Conservation (phyloP, 2,113 vertebrate genomes). For the Gobius niger region DNA sequence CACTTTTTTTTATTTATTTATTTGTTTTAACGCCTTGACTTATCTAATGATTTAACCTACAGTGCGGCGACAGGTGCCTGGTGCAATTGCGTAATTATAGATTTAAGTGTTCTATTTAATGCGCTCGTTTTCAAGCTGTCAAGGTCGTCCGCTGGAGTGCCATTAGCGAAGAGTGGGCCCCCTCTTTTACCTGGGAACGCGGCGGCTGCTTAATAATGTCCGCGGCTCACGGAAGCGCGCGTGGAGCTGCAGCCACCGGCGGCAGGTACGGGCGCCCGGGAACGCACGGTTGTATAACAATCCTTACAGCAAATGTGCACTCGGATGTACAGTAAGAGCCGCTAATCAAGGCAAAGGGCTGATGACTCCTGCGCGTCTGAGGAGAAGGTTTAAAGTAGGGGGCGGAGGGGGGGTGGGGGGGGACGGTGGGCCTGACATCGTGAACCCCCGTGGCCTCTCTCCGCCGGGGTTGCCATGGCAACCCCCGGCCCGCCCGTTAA, state of each 20-base stretch:
- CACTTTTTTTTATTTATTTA: constrained; percentile 26
- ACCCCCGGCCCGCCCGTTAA: constrained; percentile 64
- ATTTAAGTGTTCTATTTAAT: constrained; percentile 78
- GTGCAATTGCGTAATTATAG: constrained; percentile 76
- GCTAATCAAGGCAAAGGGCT: constrained; percentile 46
- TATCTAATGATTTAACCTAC: constrained; percentile 63
- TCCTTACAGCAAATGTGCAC: not conserved
- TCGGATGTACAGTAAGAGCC: constrained; percentile 16
- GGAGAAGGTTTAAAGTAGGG: constrained; percentile 58
- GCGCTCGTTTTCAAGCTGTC: constrained; percentile 75
- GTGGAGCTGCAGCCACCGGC: constrained; percentile 7
- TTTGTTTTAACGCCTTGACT: constrained; percentile 29
- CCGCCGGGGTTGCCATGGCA: constrained; percentile 65
- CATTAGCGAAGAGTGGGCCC: constrained; percentile 60
- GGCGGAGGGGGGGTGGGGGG: constrained; percentile 5
- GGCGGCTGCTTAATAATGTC: constrained; percentile 39
- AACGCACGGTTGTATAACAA: constrained; percentile 17
- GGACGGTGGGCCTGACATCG: constrained; percentile 54
- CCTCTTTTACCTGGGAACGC: constrained; percentile 60
- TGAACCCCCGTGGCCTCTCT: constrained; percentile 71
- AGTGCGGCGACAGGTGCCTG: constrained; percentile 48
- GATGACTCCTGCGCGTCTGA: constrained; percentile 55
- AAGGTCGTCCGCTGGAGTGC: constrained; percentile 73
- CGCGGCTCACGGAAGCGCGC: constrained; percentile 3
- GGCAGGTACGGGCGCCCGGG: not conserved